Conservation (phyloP, 2,113 vertebrate genomes). For the Menidia beryllina region DNA sequence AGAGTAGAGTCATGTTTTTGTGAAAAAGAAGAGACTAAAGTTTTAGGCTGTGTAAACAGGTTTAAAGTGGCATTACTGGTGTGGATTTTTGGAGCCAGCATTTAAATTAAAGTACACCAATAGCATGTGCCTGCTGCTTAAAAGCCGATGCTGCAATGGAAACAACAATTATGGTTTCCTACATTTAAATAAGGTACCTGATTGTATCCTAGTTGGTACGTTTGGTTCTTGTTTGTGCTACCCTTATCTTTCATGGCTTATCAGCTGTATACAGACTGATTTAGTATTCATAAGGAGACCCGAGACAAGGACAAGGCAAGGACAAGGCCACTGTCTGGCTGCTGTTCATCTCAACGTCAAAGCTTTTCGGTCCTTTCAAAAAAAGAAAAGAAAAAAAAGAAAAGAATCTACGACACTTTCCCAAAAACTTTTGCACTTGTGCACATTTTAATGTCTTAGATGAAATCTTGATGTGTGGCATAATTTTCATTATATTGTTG, state of each 20-base stretch:
- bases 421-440: background rate
- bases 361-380: background rate
- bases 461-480: no score
- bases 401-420: background rate
- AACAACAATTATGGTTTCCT: no score
- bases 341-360: background rate
- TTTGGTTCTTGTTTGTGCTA: conserved; percentile 1
- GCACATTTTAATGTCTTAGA: background rate
- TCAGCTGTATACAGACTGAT: conserved; percentile 15
- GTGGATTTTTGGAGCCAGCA: background rate
- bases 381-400: background rate
- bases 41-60: no score
- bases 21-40: no score
- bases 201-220: background rate
- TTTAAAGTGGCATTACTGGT: no score
- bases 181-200: background rate
- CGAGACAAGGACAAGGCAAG: conserved; percentile 11
- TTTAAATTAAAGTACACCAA: background rate
- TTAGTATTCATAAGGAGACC: conserved; percentile 4
- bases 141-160: background rate
- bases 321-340: conserved; percentile 5
- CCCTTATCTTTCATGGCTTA: conserved; percentile 4
- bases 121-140: background rate
- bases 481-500: no score
- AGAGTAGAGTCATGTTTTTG: no score